These are phyloP conservation scores for Strix occidentalis DNA, from an alignment of 2,797 vertebrate genomes.

Conservation along the genomic window DNA sequence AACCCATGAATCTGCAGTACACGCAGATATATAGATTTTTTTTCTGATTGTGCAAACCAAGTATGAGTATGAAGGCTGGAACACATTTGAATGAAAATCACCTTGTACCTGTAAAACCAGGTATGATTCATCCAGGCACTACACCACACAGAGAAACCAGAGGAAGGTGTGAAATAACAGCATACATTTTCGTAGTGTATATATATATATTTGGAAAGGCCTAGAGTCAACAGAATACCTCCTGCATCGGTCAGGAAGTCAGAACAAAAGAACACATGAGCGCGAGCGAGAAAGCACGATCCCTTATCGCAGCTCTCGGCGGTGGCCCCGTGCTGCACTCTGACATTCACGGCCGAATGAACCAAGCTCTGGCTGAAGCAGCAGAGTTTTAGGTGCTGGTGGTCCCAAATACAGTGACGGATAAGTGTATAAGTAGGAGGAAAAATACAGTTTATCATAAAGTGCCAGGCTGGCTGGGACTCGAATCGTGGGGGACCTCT, in stretches of 20 bases:
- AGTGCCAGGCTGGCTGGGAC: background rate
- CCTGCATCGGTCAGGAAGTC: background rate
- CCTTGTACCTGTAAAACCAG: constrained; percentile 7
- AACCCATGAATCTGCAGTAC: background rate
- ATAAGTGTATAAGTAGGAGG: background rate
- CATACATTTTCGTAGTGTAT: background rate
- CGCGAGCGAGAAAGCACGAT: rapidly evolving
- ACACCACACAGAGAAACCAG: background rate
- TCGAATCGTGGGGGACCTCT: background rate
- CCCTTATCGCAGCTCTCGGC: background rate
- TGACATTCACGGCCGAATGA: background rate
- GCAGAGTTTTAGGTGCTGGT: background rate
- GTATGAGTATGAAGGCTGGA: background rate
- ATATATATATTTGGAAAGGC: background rate
- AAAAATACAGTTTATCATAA: rapidly evolving
- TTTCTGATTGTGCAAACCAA: background rate
- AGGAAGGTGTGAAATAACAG: background rate
- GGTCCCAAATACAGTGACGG: background rate
- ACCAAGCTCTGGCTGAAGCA: background rate
- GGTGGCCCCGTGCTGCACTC: background rate
- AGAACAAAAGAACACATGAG: background rate
- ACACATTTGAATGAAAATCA: background rate
- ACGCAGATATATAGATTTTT: background rate
- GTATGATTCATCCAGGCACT: background rate
- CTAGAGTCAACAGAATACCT: background rate